A percentile compares a stretch with the other conserved stretches of the same genome.
These are phyloP conservation scores for Aurelia sp. DNA, from an alignment of 30 jellyfish, hydroid and myxozoan genomes.

Conservation along the genomic window DNA sequence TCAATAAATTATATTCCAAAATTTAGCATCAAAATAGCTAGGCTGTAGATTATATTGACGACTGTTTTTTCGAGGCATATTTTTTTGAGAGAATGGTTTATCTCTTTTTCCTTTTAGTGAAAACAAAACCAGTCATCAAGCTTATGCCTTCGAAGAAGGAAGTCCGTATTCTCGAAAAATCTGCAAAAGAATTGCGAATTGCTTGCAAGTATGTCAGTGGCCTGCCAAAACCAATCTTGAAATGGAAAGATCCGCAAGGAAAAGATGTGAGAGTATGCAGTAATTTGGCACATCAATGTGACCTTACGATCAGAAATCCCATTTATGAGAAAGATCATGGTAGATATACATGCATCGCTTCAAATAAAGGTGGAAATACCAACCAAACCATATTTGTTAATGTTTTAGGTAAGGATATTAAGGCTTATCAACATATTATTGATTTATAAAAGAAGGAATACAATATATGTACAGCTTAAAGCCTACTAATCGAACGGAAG, in stretches of 20 bases:
- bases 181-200: neutral
- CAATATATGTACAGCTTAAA: no score
- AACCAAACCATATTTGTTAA: neutral
- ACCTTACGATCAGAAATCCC: neutral
- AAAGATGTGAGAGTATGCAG: slow-evolving; percentile 12
- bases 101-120: neutral
- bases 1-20: no score
- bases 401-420: slow-evolving; percentile 19
- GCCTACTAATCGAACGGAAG: no score
- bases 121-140: slow-evolving; percentile 19
- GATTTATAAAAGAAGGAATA: no score
- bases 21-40: no score
- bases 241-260: slow-evolving; percentile 59
- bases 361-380: slow-evolving; percentile 20
- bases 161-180: neutral
- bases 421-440: no score
- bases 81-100: no score
- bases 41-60: no score
- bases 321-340: slow-evolving; percentile 36
- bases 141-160: neutral
- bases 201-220: slow-evolving; percentile 55
- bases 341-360: slow-evolving; percentile 49
- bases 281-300: slow-evolving; percentile 3
- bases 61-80: no score
- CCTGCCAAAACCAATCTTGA: slow-evolving; percentile 36